phyloP scores from a whole-genome alignment of 2,797 vertebrate species.

The Ctenochaetus hawaiiensis region DNA sequence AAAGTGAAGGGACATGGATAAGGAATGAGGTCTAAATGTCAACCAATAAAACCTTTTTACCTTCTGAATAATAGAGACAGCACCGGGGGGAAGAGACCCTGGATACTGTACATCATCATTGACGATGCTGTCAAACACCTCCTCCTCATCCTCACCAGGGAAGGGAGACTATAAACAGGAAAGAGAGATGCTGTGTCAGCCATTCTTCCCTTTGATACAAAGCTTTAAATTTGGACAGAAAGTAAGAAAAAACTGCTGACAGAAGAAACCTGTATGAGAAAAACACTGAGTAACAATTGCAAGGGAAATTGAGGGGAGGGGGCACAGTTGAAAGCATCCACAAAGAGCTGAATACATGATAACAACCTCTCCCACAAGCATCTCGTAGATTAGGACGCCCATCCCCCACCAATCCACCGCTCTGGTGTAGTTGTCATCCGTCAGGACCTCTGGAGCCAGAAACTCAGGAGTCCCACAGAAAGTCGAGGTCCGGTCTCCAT shows the following conservation, averaged over 20 bases:
- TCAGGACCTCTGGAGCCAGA: constrained; percentile 93
- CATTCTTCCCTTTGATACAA: not conserved
- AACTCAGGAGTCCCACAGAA: constrained; percentile 97
- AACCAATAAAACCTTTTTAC: constrained; percentile 72
- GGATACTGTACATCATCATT: constrained; percentile 91
- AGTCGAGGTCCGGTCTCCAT: constrained; percentile 93
- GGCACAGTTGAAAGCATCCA: not conserved
- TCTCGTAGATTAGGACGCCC: constrained; percentile 94
- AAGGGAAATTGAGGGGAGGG: too few relatives aligned
- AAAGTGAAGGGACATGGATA: not conserved
- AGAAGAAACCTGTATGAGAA: too few relatives aligned
- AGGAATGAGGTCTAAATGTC: not conserved
- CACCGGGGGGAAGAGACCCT: constrained; percentile 86
- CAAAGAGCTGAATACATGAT: not conserved
- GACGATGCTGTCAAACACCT: constrained; percentile 96
- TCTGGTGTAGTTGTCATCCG: constrained; percentile 91
- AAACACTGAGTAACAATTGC: not conserved
- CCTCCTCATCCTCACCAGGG: constrained; percentile 95
- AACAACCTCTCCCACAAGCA: constrained; percentile 94
- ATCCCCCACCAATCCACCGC: constrained; percentile 97
- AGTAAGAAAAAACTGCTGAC: not conserved
- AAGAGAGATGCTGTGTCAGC: constrained; percentile 20
- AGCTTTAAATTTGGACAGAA: not conserved
- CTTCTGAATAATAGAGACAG: constrained; percentile 89
- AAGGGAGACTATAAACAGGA: constrained; percentile 87